Evolutionary conservation across 2,113 vertebrate genomes (phyloP), one percentile per base, ranked within the genome.

Genomic region (Heptranchias perlo): DNA sequence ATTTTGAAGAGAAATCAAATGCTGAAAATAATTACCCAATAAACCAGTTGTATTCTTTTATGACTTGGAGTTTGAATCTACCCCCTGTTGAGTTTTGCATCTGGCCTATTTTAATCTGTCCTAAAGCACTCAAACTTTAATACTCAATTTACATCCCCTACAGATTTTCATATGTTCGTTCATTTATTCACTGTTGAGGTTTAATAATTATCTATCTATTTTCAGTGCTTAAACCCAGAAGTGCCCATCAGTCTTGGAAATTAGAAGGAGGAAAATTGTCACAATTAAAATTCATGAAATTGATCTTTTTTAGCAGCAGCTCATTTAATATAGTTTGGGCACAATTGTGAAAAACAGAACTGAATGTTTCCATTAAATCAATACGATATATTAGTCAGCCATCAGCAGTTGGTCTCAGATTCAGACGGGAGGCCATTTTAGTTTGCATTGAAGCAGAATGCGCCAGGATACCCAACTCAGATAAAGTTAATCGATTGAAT

Each of bases 1-100:
- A 98, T 97, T 96, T 97, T 97, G 97, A 97, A 96, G 96, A 58
- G 96, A 96, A 96, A 97, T 97, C 97, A 97, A 97, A 98, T 97
- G 97, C 97, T 97, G 97, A 97, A 98, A 98, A 98, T 98, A 98
- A 98, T 98, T 98, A 97, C 97, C 97, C 97, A 97, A 98, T 98
- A 98, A 98, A 98, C 97, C 96, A 96, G 97, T 97, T 97, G 97
- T 98, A 97, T 98, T 97, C 97, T 98, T 98, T 98, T 98, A 98
- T 97, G 97, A 96, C 97, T 97, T 97, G 97, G 97, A 97, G 97
- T 97, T 97, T 97, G 97, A 97, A 97, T 97, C 97, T 97, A 96
- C 97, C 97, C 97, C 98, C 98, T 97, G 97, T 98, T 96, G 98
- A 97, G 96, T 97, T 97, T 97, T 97, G 97, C 98, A 98, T 98